Conservation (phyloP, 2,113 vertebrate genomes). For the Alosa alosa region DNA sequence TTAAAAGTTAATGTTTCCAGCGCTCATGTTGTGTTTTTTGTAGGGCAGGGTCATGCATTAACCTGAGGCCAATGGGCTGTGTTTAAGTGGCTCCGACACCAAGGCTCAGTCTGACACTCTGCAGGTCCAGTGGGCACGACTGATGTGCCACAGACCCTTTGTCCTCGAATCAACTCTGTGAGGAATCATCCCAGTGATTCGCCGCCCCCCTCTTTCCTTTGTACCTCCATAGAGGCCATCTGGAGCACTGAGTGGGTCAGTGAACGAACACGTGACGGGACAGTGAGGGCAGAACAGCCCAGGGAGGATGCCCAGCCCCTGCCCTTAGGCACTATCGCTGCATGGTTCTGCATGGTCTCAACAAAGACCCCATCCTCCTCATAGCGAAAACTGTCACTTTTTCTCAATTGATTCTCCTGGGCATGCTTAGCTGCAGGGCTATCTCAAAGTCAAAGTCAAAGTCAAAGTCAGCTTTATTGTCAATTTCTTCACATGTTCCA, state of each 20-base stretch:
- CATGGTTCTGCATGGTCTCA: constrained; percentile 14
- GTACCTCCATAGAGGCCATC: constrained; percentile 11
- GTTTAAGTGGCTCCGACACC: background rate
- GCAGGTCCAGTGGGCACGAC: constrained; percentile 7
- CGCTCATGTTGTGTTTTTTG: background rate
- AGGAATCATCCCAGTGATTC: constrained; percentile 37
- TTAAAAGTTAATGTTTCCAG: background rate
- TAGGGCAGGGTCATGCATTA: background rate
- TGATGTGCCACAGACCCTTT: constrained; percentile 37
- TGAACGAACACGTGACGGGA: background rate
- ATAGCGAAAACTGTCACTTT: constrained; percentile 23
- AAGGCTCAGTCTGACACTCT: background rate
- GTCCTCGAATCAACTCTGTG: constrained; percentile 33
- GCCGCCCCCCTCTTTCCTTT: constrained; percentile 19
- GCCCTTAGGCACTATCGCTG: background rate
- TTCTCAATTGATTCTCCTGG: constrained; percentile 22
- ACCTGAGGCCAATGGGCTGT: constrained; percentile 8
- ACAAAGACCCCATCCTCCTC: constrained; percentile 4
- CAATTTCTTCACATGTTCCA: no score
- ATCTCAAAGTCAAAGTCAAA: no score
- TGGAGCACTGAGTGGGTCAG: constrained; percentile 32
- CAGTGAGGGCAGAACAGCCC: constrained; percentile 6
- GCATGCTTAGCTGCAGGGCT: constrained; percentile 34
- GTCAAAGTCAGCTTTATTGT: no score
- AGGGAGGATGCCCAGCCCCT: constrained; percentile 1